Evolutionary conservation across 2,797 vertebrate species (phyloP), one percentile per base, ranked within the genome.

Genomic region (Pseudopleuronectes americanus): DNA sequence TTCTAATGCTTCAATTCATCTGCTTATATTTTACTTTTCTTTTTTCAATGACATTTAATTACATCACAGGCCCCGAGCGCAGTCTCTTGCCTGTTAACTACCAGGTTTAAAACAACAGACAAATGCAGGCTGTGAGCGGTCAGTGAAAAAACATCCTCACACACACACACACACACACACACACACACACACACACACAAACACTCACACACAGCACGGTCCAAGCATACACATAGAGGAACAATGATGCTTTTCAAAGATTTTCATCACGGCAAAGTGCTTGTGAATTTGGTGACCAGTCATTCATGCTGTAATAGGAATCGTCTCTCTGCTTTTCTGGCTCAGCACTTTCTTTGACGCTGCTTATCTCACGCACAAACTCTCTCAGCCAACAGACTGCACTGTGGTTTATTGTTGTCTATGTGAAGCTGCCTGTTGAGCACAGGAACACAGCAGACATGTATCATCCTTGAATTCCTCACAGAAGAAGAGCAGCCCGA

Each of bases 71-170:
- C 72, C 60, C 54, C 54, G 68, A 71, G 66, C 13, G 52, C 52
- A 54, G 57, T 73, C 73, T 75, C 58, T 60, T 58, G 57, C 64
- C 70, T 56, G 55, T 80, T 78, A 75, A 80, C 68, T 74, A 71
- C 76, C 51, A 71, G 68, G 38, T 62, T 85, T 76, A 57, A 78
- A 81, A 75, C 66, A 80, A 77, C 77, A 86, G 87, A 79, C 67
- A 73, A 65, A 79, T 55, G 38, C 60, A 4, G 68, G 36, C 66
- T 66, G 21, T 24, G 24, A 68, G 49, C 38, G 28, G 1, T 17
- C 43, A 5, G 43, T 45, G 58, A 63, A 17, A 22, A 22, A 64
- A 47, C 47, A 24, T 24, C 31, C 38, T n/a, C 59, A 13, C 58
- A 66, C 64, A 17, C 57, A 67, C 51, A 48, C 45, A 48, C 45